Conservation (phyloP, 2,113 vertebrate species). For the Poeciliopsis retropinna region DNA sequence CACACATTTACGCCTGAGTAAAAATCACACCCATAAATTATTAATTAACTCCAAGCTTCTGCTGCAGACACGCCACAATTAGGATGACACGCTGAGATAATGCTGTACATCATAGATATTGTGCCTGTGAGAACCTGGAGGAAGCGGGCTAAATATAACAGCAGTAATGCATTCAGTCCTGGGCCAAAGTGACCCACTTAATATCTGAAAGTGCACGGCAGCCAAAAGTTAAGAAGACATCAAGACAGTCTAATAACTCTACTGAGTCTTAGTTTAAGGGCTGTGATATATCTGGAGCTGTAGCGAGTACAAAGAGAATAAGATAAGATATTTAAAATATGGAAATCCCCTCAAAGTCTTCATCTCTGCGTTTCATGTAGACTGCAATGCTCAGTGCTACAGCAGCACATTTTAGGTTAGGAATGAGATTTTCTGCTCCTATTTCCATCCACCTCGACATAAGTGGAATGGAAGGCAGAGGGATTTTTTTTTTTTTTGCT, state of each 20-base stretch:
- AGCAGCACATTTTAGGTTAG: conserved; percentile 15
- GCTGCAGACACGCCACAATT: conserved; percentile 23
- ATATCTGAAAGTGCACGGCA: conserved; percentile 27
- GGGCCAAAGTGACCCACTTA: conserved; percentile 70
- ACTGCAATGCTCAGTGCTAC: conserved; percentile 5
- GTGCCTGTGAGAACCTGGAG: conserved; percentile 39
- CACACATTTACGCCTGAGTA: conserved; percentile 1
- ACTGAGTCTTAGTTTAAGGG: conserved; percentile 34
- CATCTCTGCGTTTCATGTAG: conserved; percentile 20
- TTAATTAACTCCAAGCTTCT: conserved; percentile 18
- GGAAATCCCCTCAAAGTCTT: conserved; percentile 40
- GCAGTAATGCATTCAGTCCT: conserved; percentile 33
- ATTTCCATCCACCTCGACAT: background rate
- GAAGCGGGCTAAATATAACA: conserved; percentile 65
- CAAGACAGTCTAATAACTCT: conserved; percentile 32
- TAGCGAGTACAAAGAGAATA: conserved; percentile 36
- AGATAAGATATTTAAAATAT: conserved; percentile 44
- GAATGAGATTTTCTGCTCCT: conserved; percentile 37
- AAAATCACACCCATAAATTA: conserved; percentile 12
- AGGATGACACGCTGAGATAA: conserved; percentile 19
- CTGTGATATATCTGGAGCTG: conserved; percentile 18
- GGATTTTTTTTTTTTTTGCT: conserved; percentile 16
- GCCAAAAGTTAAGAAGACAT: conserved; percentile 57
- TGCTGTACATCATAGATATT: conserved; percentile 18
- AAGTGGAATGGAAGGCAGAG: background rate